Conservation (phyloP, 2,113 vertebrate genomes). For the Cettia cetti region DNA sequence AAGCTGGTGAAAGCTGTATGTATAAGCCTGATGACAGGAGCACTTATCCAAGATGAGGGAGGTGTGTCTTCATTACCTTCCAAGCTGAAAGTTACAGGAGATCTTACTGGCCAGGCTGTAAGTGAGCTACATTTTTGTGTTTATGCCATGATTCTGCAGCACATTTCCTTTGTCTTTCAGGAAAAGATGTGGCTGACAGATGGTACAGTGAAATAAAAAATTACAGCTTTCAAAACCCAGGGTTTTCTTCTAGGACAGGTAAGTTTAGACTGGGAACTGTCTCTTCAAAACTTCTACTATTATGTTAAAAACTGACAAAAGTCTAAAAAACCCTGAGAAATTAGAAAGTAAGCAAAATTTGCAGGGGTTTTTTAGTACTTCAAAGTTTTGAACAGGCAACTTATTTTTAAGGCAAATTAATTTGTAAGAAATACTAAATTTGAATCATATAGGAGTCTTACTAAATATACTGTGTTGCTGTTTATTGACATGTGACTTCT, state of each 20-base stretch:
- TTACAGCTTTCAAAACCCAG: slow-evolving; percentile 92
- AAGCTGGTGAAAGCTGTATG: neutral
- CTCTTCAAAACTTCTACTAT: neutral
- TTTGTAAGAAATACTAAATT: neutral
- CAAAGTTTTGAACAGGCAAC: neutral
- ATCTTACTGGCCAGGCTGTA: neutral
- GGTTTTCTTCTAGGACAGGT: slow-evolving; percentile 95
- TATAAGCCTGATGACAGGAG: neutral
- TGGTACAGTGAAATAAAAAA: slow-evolving; percentile 97
- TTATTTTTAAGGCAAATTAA: neutral
- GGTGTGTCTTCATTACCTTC: neutral
- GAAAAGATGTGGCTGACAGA: slow-evolving; percentile 91
- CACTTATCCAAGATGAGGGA: neutral
- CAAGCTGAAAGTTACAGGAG: neutral
- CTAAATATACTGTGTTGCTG: neutral
- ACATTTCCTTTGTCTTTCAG: slow-evolving; percentile 68
- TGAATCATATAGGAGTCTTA: neutral
- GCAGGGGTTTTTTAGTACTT: fast-evolving
- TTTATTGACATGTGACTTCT: neutral
- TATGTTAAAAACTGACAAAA: neutral
- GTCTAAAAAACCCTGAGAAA: neutral
- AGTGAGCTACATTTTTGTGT: neutral
- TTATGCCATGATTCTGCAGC: neutral
- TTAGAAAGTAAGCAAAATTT: neutral
- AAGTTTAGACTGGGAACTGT: slow-evolving; percentile 28